Percentiles rank a stretch among this genome's conserved stretches.
Conservation (phyloP, 2,797 vertebrate species). For the Onychomys torridus region DNA sequence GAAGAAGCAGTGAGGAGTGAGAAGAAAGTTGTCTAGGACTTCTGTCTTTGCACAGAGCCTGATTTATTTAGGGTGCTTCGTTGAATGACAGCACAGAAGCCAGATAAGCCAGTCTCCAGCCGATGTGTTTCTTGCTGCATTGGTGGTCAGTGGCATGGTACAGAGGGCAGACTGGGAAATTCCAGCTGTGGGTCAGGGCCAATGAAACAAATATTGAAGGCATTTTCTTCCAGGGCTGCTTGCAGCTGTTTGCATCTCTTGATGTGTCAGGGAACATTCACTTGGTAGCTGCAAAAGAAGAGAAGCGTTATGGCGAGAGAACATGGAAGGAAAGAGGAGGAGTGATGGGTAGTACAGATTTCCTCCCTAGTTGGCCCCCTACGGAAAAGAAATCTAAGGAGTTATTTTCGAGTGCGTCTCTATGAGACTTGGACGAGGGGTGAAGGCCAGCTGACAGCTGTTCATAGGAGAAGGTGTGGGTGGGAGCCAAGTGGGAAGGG, state of each 20-base stretch:
- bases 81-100: background rate
- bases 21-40: background rate
- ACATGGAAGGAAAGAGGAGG: background rate
- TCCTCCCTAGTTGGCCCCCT: background rate
- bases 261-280: background rate
- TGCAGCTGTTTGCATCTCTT: background rate
- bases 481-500: background rate
- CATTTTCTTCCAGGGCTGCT: background rate
- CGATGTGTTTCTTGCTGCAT: background rate
- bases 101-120: background rate
- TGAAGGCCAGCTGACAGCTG: background rate
- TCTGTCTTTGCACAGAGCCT: background rate
- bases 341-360: background rate
- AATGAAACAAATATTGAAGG: background rate
- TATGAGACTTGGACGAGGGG: background rate
- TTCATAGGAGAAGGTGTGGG: background rate
- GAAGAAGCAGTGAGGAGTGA: background rate
- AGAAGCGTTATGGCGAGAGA: background rate
- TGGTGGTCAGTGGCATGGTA: background rate
- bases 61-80: background rate
- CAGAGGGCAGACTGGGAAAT: background rate
- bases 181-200: background rate
- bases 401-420: background rate
- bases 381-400: background rate
- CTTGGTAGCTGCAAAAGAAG: background rate